Base-by-base conservation (phyloP, 2,113 vertebrate genomes). In the Podarcis muralis region DNA sequence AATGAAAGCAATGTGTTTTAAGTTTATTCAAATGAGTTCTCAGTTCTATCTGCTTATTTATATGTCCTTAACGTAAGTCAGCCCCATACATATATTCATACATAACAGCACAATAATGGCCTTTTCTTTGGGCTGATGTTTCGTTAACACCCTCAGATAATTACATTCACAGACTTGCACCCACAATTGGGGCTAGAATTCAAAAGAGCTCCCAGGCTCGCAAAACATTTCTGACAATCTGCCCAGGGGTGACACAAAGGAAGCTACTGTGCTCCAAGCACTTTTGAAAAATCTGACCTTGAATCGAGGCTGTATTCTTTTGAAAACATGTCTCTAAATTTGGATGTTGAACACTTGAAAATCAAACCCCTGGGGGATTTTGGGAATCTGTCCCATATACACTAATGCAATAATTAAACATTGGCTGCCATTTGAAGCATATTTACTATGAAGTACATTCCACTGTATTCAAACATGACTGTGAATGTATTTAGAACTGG, bases 221-320 rank as follows among this genome's bases (percentile, higher is more conserved):
- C 15, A 88, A 59, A 57, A 59, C 40, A 68, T 74, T 88, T 88
- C 72, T 88, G 81, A 88, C 87, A 88, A 88, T 40, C 66, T 66
- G 59, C 71, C 81, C 80, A 83, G 68, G 30, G 57, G 72, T 66
- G 57, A 88, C 59, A 86, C 71, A 87, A 59, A 77, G 72, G 35
- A 78, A 86, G 35, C 65, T 79, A 23, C 81, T 90, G 30, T 75
- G 62, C 72, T 82, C 23, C 59, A 25, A 87, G 43, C 32, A 6
- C 57, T 59, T 71, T 69, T 90, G 62, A 25, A 83, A 89, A 87
- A 69, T 40, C 81, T 82, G 72, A 69, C 84, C 80, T 81, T 90
- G 84, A 82, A 30, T 37, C 40, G n/a, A n/a, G 43, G 65, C 72
- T 69, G 32, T 68, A 69, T 59, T 77, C 84, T 82, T 90, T 81